Base-by-base conservation (phyloP, 2,888 invertebrate genomes). In the Mesochorus sp. region DNA sequence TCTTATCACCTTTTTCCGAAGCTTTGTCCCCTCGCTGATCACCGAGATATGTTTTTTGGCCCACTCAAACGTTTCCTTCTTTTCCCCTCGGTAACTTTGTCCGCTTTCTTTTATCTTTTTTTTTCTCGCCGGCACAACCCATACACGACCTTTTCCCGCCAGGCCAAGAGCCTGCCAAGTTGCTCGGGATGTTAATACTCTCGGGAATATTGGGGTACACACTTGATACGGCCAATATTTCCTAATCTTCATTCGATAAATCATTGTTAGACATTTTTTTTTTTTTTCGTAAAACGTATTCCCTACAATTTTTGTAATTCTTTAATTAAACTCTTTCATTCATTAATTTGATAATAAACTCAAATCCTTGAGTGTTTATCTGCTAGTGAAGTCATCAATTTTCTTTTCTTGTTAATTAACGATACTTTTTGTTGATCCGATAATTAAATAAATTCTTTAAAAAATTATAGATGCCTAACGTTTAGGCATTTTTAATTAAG, bases 1-100 rank as follows among this genome's bases (percentile, higher is more conserved):
- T 55, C 74, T 78, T 75, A 78, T 78, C 78, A 51, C 44, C 64
- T 24, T 47, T 37, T 31, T 12, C 39, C 42, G 31, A 34, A n/a
- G 24, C 47, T 59, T 37, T 26, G 28, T 17, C 37, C 37, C 17
- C 59, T 70, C 64, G n/a, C 44, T 34, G 53, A 73, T 70, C 49
- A 21, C 24, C 57, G 49, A 39, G 34, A 37, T 19, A 62, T 62
- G 12, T 61, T 17, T 67, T 73, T 71, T 49, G 37, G 37, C 39
- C 47, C 26, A 12, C 12, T 21, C 31, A 28, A 31, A 44, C 12
- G 59, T 49, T 61, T 44, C 34, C 21, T 6, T 17, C 17, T 34
- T 39, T 39, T 8, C 24, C 51, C 2, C 1, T 19, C 31, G 8
- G 28, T 17, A 37, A 37, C 12, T 37, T 12, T 12, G 37, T 37